Percentiles rank a stretch among this genome's conserved stretches.
Conservation (phyloP, 2,113 vertebrate genomes). For the Alces alces region DNA sequence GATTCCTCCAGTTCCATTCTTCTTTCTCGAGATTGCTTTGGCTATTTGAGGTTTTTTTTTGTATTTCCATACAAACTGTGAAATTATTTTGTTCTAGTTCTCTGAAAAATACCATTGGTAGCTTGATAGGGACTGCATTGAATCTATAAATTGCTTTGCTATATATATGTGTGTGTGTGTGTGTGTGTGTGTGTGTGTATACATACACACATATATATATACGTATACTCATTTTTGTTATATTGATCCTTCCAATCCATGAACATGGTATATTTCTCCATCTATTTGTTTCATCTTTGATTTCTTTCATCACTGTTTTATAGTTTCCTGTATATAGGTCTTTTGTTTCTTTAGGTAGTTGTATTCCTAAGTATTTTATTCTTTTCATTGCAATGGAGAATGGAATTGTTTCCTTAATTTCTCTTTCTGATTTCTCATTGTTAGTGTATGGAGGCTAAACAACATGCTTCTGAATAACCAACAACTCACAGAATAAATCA, state of each 20-base stretch:
- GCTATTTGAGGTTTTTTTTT: fast-evolving
- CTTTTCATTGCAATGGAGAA: background rate
- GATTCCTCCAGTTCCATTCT: background rate
- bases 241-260: background rate
- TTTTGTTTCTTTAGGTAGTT: background rate
- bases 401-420: background rate
- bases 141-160: background rate
- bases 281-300: background rate
- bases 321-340: background rate
- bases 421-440: background rate
- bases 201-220: too few species aligned
- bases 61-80: background rate
- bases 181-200: too few species aligned
- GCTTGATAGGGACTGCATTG: background rate
- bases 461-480: background rate
- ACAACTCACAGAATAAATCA: background rate
- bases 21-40: background rate
- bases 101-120: background rate
- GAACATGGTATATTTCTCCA: background rate
- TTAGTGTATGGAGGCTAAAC: background rate
- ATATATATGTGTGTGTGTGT: too few species aligned
- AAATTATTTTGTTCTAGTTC: background rate
- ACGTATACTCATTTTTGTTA: background rate
- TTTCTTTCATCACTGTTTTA: background rate
- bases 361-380: background rate